Percentiles rank a stretch among this genome's conserved stretches.
Conservation (phyloP, 2,113 vertebrate species). For the Dasyornis broadbenti region DNA sequence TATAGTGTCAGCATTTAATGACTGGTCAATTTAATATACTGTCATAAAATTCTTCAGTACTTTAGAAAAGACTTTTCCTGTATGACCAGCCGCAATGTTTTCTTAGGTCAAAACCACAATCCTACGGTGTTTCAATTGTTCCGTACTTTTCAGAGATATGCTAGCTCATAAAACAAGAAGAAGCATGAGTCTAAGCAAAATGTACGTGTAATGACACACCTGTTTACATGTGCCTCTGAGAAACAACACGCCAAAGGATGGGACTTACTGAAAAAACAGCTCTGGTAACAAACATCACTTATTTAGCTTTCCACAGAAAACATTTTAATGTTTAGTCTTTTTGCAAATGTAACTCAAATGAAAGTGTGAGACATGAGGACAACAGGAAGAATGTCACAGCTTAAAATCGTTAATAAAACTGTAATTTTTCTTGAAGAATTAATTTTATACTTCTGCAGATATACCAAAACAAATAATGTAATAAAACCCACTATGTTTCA, state of each 20-base stretch:
- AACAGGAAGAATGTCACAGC: neutral
- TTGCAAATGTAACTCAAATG: neutral
- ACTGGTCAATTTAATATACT: neutral
- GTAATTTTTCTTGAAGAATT: neutral
- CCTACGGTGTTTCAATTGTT: neutral
- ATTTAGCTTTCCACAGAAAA: neutral
- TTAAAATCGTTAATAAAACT: neutral
- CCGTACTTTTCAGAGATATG: neutral
- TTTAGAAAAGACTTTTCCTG: neutral
- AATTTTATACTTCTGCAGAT: neutral
- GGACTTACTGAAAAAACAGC: neutral
- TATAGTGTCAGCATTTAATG: neutral
- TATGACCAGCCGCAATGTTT: neutral
- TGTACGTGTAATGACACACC: neutral
- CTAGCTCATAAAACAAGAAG: neutral
- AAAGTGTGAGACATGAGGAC: neutral
- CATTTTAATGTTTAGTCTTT: neutral
- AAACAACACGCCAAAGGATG: neutral
- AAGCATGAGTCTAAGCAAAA: neutral
- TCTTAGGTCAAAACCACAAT: neutral
- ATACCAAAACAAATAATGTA: neutral
- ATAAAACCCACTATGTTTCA: fast-evolving
- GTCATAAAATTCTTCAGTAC: too few species aligned
- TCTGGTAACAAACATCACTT: neutral
- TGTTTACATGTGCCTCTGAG: neutral